These are phyloP conservation scores for Standfussiana lucernea DNA, from an alignment of 2,888 invertebrate species.

Conservation along the genomic window DNA sequence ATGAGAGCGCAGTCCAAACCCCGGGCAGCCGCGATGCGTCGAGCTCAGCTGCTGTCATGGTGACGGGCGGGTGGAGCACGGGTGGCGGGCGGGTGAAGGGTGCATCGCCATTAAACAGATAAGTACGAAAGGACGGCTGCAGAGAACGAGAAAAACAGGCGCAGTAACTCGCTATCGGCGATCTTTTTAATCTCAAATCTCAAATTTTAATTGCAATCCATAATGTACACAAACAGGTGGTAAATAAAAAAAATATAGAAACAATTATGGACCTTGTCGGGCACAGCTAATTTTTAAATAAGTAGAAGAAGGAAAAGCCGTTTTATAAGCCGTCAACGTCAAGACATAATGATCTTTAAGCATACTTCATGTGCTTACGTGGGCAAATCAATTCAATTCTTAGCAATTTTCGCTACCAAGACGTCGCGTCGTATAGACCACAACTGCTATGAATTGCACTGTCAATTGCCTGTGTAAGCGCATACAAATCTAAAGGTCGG, in stretches of 20 bases:
- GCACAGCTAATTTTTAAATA: no score
- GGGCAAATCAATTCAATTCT: neutral
- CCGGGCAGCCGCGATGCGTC: slow-evolving; percentile 25
- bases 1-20: slow-evolving; percentile 17
- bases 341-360: neutral
- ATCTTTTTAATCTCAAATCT: no score
- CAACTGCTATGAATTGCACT: neutral
- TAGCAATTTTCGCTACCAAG: neutral
- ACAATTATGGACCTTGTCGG: no score
- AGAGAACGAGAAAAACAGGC: neutral
- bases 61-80: slow-evolving; percentile 8
- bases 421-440: neutral
- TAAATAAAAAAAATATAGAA: no score
- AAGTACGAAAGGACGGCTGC: slow-evolving; percentile 19
- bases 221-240: no score
- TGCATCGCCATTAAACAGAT: neutral
- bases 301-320: no score
- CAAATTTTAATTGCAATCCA: no score
- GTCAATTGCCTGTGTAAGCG: neutral
- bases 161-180: no score
- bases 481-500: no score
- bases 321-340: neutral
- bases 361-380: neutral
- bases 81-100: slow-evolving; percentile 4
- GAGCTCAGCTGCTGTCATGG: slow-evolving; percentile 33